Evolutionary conservation across 2,797 vertebrate genomes (phyloP).

Genomic region (Pangasius macronema): DNA sequence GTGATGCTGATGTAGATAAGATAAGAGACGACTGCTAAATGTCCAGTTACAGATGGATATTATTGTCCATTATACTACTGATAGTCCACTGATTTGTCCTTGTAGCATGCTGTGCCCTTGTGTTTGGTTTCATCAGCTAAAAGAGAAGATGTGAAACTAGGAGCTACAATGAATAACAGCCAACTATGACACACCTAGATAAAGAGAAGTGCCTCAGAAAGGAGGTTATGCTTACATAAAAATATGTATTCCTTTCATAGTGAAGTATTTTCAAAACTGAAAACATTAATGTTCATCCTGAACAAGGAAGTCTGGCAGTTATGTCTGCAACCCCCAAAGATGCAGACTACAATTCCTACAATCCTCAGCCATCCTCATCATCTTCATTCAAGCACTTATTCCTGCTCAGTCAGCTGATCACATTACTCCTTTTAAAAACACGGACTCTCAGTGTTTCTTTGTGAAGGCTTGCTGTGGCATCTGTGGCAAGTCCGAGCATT

Average conservation of each 20-base stretch:
- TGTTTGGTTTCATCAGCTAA: not conserved
- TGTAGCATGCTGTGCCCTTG: not conserved
- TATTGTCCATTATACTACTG: not conserved
- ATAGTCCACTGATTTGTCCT: slow-evolving; percentile 22
- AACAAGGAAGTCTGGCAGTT: not conserved
- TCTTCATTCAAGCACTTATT: not conserved
- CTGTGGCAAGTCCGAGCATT: not conserved
- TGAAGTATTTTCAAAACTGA: not conserved
- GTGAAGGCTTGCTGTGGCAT: not conserved
- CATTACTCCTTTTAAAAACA: not conserved
- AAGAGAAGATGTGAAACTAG: not conserved
- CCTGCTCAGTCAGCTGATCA: not conserved
- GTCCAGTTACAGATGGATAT: slow-evolving; percentile 12
- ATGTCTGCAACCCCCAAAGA: not conserved
- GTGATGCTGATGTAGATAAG: not conserved
- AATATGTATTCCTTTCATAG: not conserved
- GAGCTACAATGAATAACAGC: not conserved
- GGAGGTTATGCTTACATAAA: not conserved
- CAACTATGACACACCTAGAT: not conserved
- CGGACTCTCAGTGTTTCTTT: not conserved
- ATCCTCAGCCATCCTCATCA: not conserved
- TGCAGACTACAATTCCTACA: not conserved
- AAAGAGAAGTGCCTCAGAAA: not conserved
- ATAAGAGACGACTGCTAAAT: slow-evolving; percentile 8
- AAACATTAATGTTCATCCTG: not conserved